Evolutionary conservation across 2,888 invertebrate genomes (phyloP).

Genomic region (Nipponacmea schrenckii): DNA sequence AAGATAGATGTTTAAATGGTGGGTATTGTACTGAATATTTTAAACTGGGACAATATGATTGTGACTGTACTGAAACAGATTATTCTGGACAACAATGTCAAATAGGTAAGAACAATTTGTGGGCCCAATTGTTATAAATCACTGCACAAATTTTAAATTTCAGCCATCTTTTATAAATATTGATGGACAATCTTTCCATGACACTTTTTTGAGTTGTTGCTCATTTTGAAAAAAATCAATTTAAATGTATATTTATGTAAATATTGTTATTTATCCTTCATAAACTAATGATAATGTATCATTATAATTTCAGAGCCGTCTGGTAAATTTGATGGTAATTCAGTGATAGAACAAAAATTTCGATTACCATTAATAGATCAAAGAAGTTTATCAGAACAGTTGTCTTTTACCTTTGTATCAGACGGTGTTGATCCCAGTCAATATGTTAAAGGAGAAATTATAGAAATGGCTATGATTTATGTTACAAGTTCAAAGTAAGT

Average conservation of each 20-base stretch:
- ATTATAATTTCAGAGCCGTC: constrained; percentile 31
- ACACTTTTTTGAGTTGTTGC: no score
- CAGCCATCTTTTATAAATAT: no score
- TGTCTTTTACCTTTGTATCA: constrained; percentile 47
- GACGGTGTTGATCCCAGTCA: neutral
- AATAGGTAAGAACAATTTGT: constrained; percentile 38
- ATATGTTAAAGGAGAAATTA: constrained; percentile 22
- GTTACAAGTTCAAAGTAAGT: constrained; percentile 43
- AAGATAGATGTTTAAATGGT: constrained; percentile 46
- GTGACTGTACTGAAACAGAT: constrained; percentile 52
- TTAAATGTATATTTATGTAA: no score
- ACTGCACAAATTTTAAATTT: no score
- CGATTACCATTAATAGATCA: constrained; percentile 34
- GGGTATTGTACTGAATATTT: constrained; percentile 54
- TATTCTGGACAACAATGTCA: constrained; percentile 53
- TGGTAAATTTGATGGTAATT: constrained; percentile 37
- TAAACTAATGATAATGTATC: no score
- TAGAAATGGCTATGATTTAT: constrained; percentile 42
- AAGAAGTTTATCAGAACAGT: constrained; percentile 41
- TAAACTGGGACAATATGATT: constrained; percentile 44
- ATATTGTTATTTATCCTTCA: no score
- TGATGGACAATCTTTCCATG: no score
- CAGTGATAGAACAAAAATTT: constrained; percentile 48
- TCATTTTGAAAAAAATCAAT: no score
- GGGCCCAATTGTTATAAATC: no score